Conservation (phyloP, 2,888 invertebrate species). For the Stenchaetothrips biformis region DNA sequence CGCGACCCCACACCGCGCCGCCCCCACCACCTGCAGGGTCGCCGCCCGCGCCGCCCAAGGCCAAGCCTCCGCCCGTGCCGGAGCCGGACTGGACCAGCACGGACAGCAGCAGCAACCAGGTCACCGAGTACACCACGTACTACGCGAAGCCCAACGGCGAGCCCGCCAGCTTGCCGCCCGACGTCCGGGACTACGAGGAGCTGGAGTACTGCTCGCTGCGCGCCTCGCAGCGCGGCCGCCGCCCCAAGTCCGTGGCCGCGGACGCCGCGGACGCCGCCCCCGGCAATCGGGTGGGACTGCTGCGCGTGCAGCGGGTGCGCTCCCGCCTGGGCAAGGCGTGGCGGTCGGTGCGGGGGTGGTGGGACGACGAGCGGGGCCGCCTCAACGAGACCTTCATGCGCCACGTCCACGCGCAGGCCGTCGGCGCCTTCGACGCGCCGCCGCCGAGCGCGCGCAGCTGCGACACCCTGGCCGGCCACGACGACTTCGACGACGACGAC, state of each 20-base stretch:
- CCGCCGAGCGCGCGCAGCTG: not conserved
- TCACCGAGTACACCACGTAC: slow-evolving; percentile 11
- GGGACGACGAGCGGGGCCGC: slow-evolving; percentile 37
- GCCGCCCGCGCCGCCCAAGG: not conserved
- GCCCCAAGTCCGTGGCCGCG: not conserved
- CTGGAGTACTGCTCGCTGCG: slow-evolving; percentile 8
- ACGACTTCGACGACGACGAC: slow-evolving; percentile 9
- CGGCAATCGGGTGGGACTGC: not conserved
- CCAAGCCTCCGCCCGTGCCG: not conserved
- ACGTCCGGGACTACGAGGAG: not conserved
- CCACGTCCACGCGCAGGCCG: slow-evolving; percentile 36
- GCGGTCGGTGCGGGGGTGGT: slow-evolving; percentile 38
- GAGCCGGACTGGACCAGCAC: slow-evolving; percentile 14
- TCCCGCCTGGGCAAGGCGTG: slow-evolving; percentile 36
- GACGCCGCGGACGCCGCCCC: not conserved
- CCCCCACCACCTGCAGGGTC: not conserved
- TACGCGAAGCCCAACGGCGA: not conserved
- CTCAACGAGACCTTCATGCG: slow-evolving; percentile 36
- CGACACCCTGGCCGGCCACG: not conserved
- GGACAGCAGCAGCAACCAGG: not conserved
- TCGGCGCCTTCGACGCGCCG: slow-evolving; percentile 27
- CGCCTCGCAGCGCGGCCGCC: slow-evolving; percentile 3
- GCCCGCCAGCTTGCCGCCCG: not conserved
- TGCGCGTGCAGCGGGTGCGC: slow-evolving; percentile 28
- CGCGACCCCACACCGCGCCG: not conserved